phyloP scores from a whole-genome alignment of 1,140 invertebrate species.

The Drosophila persimilis region DNA sequence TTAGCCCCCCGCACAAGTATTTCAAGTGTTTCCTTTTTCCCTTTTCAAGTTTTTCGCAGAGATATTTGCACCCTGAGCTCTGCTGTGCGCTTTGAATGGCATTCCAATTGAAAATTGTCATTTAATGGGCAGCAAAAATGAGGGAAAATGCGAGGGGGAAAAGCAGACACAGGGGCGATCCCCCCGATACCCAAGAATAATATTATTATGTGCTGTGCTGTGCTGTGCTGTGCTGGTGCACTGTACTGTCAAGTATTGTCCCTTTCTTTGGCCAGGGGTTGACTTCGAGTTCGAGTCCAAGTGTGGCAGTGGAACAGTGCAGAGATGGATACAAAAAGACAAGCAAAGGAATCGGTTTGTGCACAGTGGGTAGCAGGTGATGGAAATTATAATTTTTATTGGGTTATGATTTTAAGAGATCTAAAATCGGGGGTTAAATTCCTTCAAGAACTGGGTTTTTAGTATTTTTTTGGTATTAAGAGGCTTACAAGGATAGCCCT shows the following conservation, averaged over 20 bases:
- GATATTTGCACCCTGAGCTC: constrained; percentile 42
- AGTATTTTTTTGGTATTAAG: no score
- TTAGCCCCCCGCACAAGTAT: constrained; percentile 29
- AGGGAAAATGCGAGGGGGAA: background rate
- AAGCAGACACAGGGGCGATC: background rate
- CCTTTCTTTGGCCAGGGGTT: background rate
- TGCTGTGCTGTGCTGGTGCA: background rate
- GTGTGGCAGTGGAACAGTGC: no score
- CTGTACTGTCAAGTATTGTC: constrained; percentile 19
- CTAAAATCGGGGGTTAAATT: no score
- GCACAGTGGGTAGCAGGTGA: no score
- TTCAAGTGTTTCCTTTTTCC: constrained; percentile 52
- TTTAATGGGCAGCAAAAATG: constrained; percentile 19
- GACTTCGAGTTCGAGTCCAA: no score
- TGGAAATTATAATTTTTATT: no score
- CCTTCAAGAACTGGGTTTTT: no score
- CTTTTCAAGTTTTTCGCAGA: constrained; percentile 25
- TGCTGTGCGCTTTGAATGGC: constrained; percentile 5
- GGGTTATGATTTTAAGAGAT: no score
- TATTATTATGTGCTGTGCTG: constrained; percentile 44
- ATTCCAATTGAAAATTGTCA: constrained; percentile 55
- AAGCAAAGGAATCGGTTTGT: no score
- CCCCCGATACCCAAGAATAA: constrained; percentile 21
- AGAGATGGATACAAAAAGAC: no score
- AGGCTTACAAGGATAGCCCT: no score